Evolutionary conservation across 1,140 invertebrate species (phyloP), one percentile per base, ranked within the genome.

Genomic region (Drosophila watanabei): DNA sequence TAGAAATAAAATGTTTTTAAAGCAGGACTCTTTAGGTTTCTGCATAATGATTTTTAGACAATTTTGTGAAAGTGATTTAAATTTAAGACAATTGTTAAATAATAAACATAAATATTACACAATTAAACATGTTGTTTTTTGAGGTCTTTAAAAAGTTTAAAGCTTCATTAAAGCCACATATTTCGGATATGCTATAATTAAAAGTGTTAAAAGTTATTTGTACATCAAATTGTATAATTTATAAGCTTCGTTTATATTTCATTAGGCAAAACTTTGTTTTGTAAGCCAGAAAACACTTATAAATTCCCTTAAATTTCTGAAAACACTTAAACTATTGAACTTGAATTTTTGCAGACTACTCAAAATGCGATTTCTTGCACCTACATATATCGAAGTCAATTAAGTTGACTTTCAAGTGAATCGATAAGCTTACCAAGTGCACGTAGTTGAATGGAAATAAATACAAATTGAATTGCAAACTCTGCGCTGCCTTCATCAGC

Each of bases 361-460:
- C 6, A 45, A 54, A 54, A 54, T 30, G 5, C 58, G 14, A 37
- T 18, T 37, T 68, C n/a, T 14, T 54, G 10, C 18, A 32, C n/a
- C 39, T 33, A 24, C 49, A 8, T n/a, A n/a, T 24, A 48, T 49
- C 46, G 0, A 32, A 68, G 33, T 54, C 39, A 54, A 71, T 54
- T 30, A 37, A 24, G 49, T n/a, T 56, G 48, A 32, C 49, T 46
- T 24, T 24, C 32, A 18, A n/a, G 51, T 51, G 32, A 71, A 56
- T 71, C 32, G 45, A 71, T 71, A 68, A 35, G 46, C 9, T 11
- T 41, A 24, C 7, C 54, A n/a, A 72, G 9, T 73, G 45, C 54
- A 72, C 37, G 68, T 43, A 73, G 61, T 52, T 52, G 46, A 73
- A 73, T 73, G 71, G n/a, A 75, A 80, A 80, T 65, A 28, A 49